phyloP scores from a whole-genome alignment of 2,888 invertebrate species.

The Eupithecia vulgata region DNA sequence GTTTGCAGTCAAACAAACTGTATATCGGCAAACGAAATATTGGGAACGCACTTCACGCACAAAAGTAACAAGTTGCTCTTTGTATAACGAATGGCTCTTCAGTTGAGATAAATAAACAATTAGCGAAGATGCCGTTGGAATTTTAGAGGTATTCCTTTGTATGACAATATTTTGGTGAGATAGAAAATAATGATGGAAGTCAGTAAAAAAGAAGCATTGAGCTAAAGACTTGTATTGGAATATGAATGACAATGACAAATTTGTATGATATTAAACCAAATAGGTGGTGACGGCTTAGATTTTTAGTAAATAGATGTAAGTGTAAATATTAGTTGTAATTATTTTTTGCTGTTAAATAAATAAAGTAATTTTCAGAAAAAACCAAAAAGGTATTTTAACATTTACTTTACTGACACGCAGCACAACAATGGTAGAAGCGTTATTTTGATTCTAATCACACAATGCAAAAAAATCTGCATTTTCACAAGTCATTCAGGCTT shows the following conservation, averaged over 20 bases:
- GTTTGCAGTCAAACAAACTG: neutral
- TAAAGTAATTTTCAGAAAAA: too few relatives aligned
- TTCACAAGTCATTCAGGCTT: slow-evolving; percentile 25
- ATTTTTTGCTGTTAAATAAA: too few relatives aligned
- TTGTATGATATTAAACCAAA: neutral
- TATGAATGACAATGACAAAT: neutral
- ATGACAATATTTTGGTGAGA: neutral
- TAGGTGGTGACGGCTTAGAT: too few relatives aligned
- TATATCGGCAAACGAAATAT: slow-evolving; percentile 10
- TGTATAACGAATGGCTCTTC: slow-evolving; percentile 25
- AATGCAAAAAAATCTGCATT: slow-evolving; percentile 32
- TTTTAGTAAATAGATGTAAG: too few relatives aligned
- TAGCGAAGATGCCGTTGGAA: slow-evolving; percentile 21
- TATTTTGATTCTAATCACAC: slow-evolving; percentile 9
- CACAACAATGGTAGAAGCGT: neutral
- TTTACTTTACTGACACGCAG: neutral
- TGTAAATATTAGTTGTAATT: too few relatives aligned
- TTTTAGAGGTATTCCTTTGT: slow-evolving; percentile 13
- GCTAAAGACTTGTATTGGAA: neutral
- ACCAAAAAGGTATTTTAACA: neutral
- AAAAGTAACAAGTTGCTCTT: slow-evolving; percentile 29
- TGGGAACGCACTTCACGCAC: slow-evolving; percentile 24
- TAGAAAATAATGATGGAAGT: neutral
- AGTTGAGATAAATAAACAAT: slow-evolving; percentile 33
- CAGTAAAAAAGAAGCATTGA: neutral